phyloP scores from a whole-genome alignment of 2,888 invertebrate genomes.

The Pachymerium ferrugineum region DNA sequence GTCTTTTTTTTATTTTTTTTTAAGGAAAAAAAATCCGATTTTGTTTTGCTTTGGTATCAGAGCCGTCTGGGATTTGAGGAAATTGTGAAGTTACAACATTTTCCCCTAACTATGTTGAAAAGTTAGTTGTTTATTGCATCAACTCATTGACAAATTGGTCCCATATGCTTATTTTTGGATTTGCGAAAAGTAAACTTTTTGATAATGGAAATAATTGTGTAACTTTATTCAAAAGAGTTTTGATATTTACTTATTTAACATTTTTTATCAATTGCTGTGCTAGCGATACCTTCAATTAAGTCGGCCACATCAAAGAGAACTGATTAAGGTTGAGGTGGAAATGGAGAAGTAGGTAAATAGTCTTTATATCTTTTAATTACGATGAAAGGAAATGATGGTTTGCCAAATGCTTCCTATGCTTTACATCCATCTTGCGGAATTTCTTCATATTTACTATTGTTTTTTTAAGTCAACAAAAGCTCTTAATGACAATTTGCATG shows the following conservation, averaged over 20 bases:
- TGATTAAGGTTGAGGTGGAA: background rate
- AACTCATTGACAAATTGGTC: background rate
- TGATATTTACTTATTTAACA: background rate
- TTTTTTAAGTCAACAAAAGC: background rate
- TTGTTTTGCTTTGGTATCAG: background rate
- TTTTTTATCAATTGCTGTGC: background rate
- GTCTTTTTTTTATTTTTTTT: background rate
- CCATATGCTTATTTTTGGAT: background rate
- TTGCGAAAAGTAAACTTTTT: no score
- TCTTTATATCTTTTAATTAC: background rate
- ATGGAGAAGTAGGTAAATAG: background rate
- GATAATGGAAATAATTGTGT: background rate
- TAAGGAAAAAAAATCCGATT: no score
- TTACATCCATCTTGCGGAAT: background rate
- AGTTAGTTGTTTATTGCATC: background rate
- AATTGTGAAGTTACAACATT: background rate
- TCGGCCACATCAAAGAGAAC: background rate
- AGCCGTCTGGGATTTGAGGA: background rate
- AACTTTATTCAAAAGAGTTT: background rate
- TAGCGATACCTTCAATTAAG: background rate
- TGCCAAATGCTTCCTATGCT: background rate
- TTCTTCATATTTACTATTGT: background rate
- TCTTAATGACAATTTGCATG: background rate
- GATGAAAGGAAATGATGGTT: conserved; percentile 23
- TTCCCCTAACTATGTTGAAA: background rate